Evolutionary conservation across 2,113 vertebrate genomes (phyloP), one percentile per base, ranked within the genome.

Genomic region (Trinectes maculatus): DNA sequence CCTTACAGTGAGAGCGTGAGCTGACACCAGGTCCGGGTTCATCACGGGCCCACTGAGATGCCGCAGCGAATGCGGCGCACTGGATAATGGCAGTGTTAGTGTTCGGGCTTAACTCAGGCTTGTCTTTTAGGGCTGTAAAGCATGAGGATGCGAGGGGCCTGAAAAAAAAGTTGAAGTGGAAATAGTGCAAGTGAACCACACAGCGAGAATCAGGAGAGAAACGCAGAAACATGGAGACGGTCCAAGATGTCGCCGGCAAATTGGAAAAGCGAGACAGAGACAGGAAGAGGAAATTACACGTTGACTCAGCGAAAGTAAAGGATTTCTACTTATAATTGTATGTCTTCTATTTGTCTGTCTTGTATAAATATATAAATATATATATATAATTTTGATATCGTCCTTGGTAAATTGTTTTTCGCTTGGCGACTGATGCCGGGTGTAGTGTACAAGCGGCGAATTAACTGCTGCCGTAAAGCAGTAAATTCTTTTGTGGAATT

Each of bases 401-500:
- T 71, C 84, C 82, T 84, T 79, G 84, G 81, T 82, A 87, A 86
- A 91, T 81, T 83, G 85, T 88, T 91, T 90, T 87, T 75, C 82
- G 80, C 73, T 70, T 52, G 72, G 61, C 71, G 79, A 85, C 80
- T 82, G 82, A 85, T 73, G 74, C 56, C 34, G 85, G 80, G 59
- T 40, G 77, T 81, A 66, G 82, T 77, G 70, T 84, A 77, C 46
- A 71, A 76, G 78, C 71, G 79, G 65, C 85, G 84, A 85, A 84
- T 85, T 87, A 88, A 87, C 69, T 76, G 69, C 40, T 58, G 21
- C 80, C 77, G 77, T 15, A 71, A 83, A 80, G 87, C 52, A 63
- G 86, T 84, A 85, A 72, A 86, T 84, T 86, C 78, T 90, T 92
- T 92, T 91, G 91, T 91, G 57, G 88, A 85, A 89, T 92, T 91